Base-by-base conservation (phyloP, 2,113 vertebrate genomes). In the Thymallus thymallus region DNA sequence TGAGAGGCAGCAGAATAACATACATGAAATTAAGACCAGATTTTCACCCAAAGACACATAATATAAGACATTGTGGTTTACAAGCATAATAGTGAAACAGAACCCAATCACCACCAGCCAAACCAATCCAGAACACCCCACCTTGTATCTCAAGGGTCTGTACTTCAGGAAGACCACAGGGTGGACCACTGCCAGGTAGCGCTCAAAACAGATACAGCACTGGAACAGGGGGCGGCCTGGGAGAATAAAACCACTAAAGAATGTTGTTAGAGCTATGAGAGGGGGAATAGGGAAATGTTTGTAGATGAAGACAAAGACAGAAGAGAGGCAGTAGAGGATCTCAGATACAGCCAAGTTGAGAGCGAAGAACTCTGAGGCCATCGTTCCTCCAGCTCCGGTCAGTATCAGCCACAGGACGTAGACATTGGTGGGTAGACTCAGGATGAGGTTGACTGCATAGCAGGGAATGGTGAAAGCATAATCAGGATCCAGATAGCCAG, bases 141-240 rank as follows among this genome's bases (percentile, higher is more conserved):
- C 26, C 26, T 26, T 26, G 26, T 26, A 26, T 26, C 26, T 26
- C 26, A 26, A 2, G 26, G 26, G 26, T 26, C 26, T 26, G 26
- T 26, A 26, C 26, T 26, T 26, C 26, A 26, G 26, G 26, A 26
- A 26, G 26, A 26, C 26, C 26, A 26, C 2, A 26, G 26, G 26
- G 26, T 26, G 26, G 26, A 26, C 26, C 26, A 26, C 26, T 5
- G 73, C 73, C 51, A 75, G 65, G 55, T 69, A 75, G 29, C 66
- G 66, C 66, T 75, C 73, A 13, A 75, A 22, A 68, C 73, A 75
- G 6, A 75, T 45, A 18, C 30, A 69, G 32, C 30, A 23, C 73
- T 61, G 65, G 55, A 75, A 75, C 32, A 68, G 30, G 20, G 73
- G 64, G 4, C 64, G 51, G 6, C 61, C 26, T 1, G 1, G 12